Conservation (phyloP, 2,797 vertebrate species). For the Thalassophryne amazonica region DNA sequence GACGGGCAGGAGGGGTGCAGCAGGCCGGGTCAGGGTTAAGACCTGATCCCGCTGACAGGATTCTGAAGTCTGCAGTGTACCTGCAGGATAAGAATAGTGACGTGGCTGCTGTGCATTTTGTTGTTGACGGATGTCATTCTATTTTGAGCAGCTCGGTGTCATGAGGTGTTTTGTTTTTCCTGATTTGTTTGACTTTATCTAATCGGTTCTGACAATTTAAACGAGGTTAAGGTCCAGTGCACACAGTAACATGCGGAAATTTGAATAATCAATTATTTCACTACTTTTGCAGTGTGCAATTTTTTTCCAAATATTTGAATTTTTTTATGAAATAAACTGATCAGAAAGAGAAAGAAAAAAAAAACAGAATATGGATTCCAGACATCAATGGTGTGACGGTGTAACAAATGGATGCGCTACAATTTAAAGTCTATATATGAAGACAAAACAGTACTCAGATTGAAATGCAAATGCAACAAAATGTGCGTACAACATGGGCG, state of each 20-base stretch:
- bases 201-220: not conserved
- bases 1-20: constrained; percentile 19
- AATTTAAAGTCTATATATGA: constrained; percentile 12
- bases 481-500: constrained; percentile 41
- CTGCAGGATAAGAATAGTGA: constrained; percentile 53
- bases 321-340: no score
- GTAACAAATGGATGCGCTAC: constrained; percentile 3
- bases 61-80: constrained; percentile 61
- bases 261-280: not conserved
- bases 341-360: no score
- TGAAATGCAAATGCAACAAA: constrained; percentile 20
- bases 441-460: constrained; percentile 36
- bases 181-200: constrained; percentile 2
- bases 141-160: not conserved
- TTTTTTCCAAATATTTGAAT: no score
- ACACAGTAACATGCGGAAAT: constrained; percentile 5
- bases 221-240: not conserved
- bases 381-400: no score
- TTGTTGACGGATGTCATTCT: constrained; percentile 19
- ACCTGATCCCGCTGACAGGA: constrained; percentile 39
- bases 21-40: constrained; percentile 31
- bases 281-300: not conserved
- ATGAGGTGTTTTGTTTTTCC: not conserved
- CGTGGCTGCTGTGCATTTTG: constrained; percentile 13
- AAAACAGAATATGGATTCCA: no score